phyloP scores from a whole-genome alignment of 2,113 vertebrate genomes.

The Electrona antarctica region DNA sequence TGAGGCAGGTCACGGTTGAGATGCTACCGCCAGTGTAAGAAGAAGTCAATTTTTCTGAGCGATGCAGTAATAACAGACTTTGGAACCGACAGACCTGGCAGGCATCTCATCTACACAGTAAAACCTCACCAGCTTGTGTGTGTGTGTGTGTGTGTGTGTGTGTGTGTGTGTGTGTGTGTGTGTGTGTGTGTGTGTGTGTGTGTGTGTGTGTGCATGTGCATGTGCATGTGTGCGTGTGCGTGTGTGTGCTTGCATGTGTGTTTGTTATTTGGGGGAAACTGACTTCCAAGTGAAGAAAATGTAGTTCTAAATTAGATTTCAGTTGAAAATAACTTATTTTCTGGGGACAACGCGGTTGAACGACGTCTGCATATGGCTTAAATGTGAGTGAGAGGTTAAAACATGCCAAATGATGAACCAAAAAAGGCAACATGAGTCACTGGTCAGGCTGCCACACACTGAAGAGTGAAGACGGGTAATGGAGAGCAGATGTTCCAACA shows the following conservation, averaged over 20 bases:
- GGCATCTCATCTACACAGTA: not conserved
- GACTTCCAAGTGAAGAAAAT: too few relatives aligned
- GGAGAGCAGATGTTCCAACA: constrained; percentile 17
- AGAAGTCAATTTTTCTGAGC: not conserved
- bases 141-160: not conserved
- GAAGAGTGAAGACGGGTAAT: not conserved
- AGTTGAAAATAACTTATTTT: too few relatives aligned
- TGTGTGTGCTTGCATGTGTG: not conserved
- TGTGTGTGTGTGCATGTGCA: not conserved
- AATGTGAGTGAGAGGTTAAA: constrained; percentile 2
- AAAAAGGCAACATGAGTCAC: constrained; percentile 43
- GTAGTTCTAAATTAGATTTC: too few relatives aligned
- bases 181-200: not conserved
- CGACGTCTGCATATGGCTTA: too few relatives aligned
- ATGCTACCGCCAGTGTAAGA: too few relatives aligned
- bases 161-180: not conserved
- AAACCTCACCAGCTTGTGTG: not conserved
- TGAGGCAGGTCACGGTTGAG: not conserved
- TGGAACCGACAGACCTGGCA: not conserved
- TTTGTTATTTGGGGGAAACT: too few relatives aligned
- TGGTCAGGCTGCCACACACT: constrained; percentile 8
- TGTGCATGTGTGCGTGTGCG: constrained; percentile 1
- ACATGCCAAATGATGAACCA: constrained; percentile 24
- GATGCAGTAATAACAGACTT: not conserved
- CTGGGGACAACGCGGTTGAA: too few relatives aligned